Conservation (phyloP, 92 coral and sea anemone genomes). For the Meandrina meandrites region DNA sequence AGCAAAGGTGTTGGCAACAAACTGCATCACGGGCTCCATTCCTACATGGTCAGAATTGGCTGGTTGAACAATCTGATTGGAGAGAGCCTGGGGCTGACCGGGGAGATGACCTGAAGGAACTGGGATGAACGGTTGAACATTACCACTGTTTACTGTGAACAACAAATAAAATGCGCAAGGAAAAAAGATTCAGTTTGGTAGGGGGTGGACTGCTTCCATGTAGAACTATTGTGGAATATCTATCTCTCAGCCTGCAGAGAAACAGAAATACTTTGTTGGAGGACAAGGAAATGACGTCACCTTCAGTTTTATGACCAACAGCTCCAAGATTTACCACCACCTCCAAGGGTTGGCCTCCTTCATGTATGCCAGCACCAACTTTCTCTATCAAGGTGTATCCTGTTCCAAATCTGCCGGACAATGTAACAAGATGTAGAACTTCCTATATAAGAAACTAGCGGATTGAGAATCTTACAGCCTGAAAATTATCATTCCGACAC, state of each 20-base stretch:
- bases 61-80: neutral
- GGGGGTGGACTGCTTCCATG: too few species aligned
- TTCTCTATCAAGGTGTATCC: slow-evolving; percentile 20
- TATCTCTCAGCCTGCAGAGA: too few species aligned
- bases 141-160: slow-evolving; percentile 34
- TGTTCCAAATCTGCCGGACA: slow-evolving; percentile 17
- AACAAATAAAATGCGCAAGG: neutral
- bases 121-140: too few species aligned
- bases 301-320: neutral
- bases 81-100: slow-evolving; percentile 3
- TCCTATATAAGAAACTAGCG: too few species aligned
- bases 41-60: slow-evolving; percentile 7
- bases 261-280: too few species aligned
- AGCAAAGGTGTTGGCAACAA: slow-evolving; percentile 68
- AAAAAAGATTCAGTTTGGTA: too few species aligned
- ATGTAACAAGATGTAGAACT: neutral
- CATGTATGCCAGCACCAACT: neutral
- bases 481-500: too few species aligned
- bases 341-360: neutral
- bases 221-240: too few species aligned
- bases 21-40: slow-evolving; percentile 60
- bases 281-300: neutral
- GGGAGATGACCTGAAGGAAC: too few species aligned
- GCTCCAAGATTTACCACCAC: neutral
- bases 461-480: too few species aligned